Evolutionary conservation across 2,888 invertebrate species (phyloP), one percentile per base, ranked within the genome.

Genomic region (Cyclophora albipunctata): DNA sequence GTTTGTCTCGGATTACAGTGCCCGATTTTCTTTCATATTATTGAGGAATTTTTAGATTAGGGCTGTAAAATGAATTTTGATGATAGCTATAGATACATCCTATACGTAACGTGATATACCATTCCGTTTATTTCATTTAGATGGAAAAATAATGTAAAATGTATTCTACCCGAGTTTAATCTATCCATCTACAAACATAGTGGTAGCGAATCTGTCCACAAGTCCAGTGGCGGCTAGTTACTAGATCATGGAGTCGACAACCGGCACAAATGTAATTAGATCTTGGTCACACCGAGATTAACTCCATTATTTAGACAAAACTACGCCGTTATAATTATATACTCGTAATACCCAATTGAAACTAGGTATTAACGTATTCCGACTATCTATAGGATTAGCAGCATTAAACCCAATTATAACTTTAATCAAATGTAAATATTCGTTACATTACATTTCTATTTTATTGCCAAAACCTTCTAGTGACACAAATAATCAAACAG

Each of bases 231-330:
- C 20, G 20, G 20, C 20, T 20, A 43, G 33, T 43, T 20, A 43
- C 71, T 79, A 74, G 69, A 78, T 81, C 78, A 76, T 72, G 73
- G 53, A 70, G 69, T 66, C 71, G 74, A 76, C 76, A 70, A 72
- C 73, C 69, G 75, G 77, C 78, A 81, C 81, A 79, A 81, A 81
- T 78, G 75, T 75, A 76, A 80, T 82, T 75, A 75, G 70, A 69
- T 73, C 70, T 69, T 71, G 66, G 66, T 67, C 67, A 63, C 61
- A 63, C 60, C 37, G 4, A 37, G 37, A 37, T 37, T 37, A 37
- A 37, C 37, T 37, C 5, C 37, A 37, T 5, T 37, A 5, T 5
- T 37, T 37, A 37, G 37, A 37, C 37, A 37, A 37, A 37, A 37
- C 37, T 37, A 2, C 2, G 4, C 37, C 20, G 20, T 20, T 20